Evolutionary conservation across 2,113 vertebrate species (phyloP).

Genomic region (Pelmatolapia mariae): DNA sequence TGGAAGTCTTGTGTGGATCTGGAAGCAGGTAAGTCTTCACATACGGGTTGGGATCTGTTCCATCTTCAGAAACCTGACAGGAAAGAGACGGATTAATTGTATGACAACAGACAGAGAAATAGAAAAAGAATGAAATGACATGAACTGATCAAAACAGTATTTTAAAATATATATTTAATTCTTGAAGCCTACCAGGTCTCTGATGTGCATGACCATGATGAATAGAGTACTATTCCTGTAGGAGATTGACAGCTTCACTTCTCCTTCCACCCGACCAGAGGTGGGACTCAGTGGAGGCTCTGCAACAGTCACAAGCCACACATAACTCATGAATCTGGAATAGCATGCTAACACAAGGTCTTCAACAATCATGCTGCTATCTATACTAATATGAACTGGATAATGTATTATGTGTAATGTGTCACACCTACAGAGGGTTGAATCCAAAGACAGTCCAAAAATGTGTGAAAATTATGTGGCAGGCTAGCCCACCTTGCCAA

Average conservation of each 20-base stretch:
- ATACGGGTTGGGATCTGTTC: conserved; percentile 93
- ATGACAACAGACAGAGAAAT: neutral
- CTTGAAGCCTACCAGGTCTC: conserved; percentile 74
- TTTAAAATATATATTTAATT: neutral
- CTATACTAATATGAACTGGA: no score
- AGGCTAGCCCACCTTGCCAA: no score
- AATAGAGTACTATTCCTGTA: conserved; percentile 95
- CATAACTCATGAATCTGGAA: neutral
- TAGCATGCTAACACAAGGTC: neutral
- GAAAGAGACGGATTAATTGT: neutral
- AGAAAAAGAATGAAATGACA: neutral
- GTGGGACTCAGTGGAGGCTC: conserved; percentile 79
- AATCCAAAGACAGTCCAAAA: no score
- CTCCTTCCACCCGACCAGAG: conserved; percentile 88
- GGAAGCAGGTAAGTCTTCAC: conserved; percentile 98
- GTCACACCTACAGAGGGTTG: no score
- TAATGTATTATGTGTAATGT: no score
- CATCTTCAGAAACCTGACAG: conserved; percentile 89
- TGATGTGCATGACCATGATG: conserved; percentile 99
- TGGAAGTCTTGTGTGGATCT: conserved; percentile 91
- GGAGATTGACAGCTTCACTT: conserved; percentile 94
- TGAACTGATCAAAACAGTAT: neutral
- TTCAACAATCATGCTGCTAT: neutral
- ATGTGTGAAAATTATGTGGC: no score
- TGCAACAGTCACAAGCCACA: conserved; percentile 4